Percentiles rank a stretch among this genome's conserved stretches.
Evolutionary conservation across 2,888 invertebrate species (phyloP).

Genomic region (Spicauda simplicius): DNA sequence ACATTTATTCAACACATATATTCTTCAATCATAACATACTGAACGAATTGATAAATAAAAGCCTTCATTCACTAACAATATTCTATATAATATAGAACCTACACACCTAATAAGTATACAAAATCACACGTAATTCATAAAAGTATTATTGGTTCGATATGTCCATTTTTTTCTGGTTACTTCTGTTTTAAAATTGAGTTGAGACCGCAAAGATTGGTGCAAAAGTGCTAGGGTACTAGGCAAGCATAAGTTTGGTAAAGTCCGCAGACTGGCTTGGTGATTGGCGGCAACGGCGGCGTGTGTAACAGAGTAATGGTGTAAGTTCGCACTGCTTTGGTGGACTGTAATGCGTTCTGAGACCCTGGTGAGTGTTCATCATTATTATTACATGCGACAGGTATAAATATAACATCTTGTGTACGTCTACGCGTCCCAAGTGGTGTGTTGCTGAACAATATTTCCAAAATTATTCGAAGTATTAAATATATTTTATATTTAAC

Average conservation of each 20-base stretch:
- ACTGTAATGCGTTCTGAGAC: conserved; percentile 80
- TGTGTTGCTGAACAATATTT: conserved; percentile 25
- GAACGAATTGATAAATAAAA: too few relatives aligned
- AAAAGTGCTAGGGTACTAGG: conserved; percentile 76
- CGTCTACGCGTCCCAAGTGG: conserved; percentile 34
- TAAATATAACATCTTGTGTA: conserved; percentile 43
- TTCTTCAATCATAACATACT: too few relatives aligned
- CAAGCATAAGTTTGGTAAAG: conserved; percentile 79
- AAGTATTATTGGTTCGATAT: not conserved
- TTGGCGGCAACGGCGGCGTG: conserved; percentile 75
- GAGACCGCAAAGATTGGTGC: conserved; percentile 68
- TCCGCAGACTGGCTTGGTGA: conserved; percentile 82
- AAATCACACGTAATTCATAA: not conserved
- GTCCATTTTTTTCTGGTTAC: not conserved
- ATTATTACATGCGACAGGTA: conserved; percentile 54
- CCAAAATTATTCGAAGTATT: not conserved
- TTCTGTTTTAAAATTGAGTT: conserved; percentile 46
- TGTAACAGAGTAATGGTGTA: conserved; percentile 80
- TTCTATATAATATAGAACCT: not conserved
- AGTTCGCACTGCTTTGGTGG: conserved; percentile 84
- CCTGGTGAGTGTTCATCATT: conserved; percentile 82
- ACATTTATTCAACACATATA: too few relatives aligned
- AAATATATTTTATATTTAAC: not conserved
- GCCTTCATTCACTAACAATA: not conserved
- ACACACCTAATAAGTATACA: not conserved